Base-by-base conservation (phyloP, 2,113 vertebrate genomes). In the Upupa epops region DNA sequence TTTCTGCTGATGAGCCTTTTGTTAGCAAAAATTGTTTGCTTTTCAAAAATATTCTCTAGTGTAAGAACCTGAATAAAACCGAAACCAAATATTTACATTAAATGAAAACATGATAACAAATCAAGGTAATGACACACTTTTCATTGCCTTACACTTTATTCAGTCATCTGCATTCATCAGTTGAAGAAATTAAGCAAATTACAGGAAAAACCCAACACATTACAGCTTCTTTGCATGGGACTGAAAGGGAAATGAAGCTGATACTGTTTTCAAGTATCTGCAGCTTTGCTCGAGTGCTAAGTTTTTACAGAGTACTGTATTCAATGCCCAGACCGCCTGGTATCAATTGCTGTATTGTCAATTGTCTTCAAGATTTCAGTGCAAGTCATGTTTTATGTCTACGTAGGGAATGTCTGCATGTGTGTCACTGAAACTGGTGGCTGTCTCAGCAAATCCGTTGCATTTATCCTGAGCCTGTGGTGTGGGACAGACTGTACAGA, bases 1-100 rank as follows among this genome's bases (percentile, higher is more conserved):
- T 86, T 95, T 92, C 76, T 80, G 65, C 88, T 94, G 74, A 90
- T 93, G 77, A 83, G 48, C 69, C 56, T 83, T 91, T 85, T 92
- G 32, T 95, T 86, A 88, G 60, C 48, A 48, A 93, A 72, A 71
- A n/a, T 34, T 49, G 37, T 72, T 91, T 89, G n/a, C 61, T 92
- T 87, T 87, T 82, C 88, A 69, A 76, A 85, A 89, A 82, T 59
- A 25, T 37, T 78, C 76, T 68, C 40, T 34, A 36, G 46, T 36
- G 48, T 51, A 79, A 84, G 46, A 88, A 75, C 34, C 51, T 26
- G 42, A 82, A 82, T 64, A 75, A 64, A 90, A 84, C 42, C 8
- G 4, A 75, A 93, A 24, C 25, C 32, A 69, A 94, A 75, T 92
- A 89, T 96, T 95, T 94, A 85, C 66, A 88, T 46, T 73, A 93